Evolutionary conservation across 64 coral and sea anemone genomes (phyloP).

Genomic region (Cladopsammia gracilis): DNA sequence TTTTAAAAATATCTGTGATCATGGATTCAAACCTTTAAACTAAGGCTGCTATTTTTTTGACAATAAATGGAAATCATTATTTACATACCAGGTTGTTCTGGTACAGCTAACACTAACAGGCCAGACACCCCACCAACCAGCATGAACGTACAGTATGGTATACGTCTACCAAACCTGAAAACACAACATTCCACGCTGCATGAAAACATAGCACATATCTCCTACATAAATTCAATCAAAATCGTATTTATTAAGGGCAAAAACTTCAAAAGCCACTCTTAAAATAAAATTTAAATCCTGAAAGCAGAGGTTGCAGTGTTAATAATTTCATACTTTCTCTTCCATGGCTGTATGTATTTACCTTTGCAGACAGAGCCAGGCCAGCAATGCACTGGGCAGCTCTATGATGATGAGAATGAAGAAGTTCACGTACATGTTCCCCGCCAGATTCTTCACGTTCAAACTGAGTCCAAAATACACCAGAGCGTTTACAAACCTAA

Average conservation of each 20-base stretch:
- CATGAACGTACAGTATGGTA: slow-evolving; percentile 35
- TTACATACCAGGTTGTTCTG: slow-evolving; percentile 9
- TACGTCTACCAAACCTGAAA: slow-evolving; percentile 43
- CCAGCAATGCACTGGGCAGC: background rate
- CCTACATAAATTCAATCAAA: too few species aligned
- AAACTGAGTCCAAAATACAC: slow-evolving; percentile 60
- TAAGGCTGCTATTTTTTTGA: too few species aligned
- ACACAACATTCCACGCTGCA: background rate
- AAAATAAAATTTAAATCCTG: too few species aligned
- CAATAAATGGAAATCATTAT: background rate
- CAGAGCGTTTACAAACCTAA: slow-evolving; percentile 62
- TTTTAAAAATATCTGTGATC: too few species aligned
- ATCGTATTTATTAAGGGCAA: too few species aligned
- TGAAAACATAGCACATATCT: too few species aligned
- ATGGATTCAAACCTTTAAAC: too few species aligned
- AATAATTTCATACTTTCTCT: too few species aligned
- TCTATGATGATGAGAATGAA: slow-evolving; percentile 46
- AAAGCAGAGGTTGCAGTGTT: too few species aligned
- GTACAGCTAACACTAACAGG: slow-evolving; percentile 54
- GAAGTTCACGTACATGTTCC: slow-evolving; percentile 51
- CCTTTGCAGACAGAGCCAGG: slow-evolving; percentile 36
- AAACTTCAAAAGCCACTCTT: too few species aligned
- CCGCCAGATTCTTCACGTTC: slow-evolving; percentile 61
- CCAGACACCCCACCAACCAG: slow-evolving; percentile 37
- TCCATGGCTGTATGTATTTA: background rate